Percentiles rank a stretch among this genome's conserved stretches.
Evolutionary conservation across 2,113 vertebrate species (phyloP).

Genomic region (Colaptes auratus): DNA sequence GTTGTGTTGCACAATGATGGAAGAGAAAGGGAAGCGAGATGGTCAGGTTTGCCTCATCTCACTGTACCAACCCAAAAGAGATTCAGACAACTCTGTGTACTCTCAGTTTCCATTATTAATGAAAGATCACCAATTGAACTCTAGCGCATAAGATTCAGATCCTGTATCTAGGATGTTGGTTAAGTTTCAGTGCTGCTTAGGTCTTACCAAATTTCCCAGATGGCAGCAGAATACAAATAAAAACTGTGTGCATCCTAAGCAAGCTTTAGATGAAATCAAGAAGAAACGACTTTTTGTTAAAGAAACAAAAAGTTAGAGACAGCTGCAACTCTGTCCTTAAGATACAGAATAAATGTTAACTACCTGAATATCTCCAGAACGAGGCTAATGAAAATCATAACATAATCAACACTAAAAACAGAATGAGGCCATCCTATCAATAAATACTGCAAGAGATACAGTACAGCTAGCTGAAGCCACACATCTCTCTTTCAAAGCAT

Average conservation of each 20-base stretch:
- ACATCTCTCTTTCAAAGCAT: neutral
- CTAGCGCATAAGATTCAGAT: neutral
- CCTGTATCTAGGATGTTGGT: neutral
- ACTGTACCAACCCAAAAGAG: neutral
- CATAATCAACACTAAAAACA: neutral
- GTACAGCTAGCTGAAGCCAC: neutral
- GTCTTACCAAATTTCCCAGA: neutral
- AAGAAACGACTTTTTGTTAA: neutral
- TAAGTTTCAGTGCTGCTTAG: neutral
- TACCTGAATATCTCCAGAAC: neutral
- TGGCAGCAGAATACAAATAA: neutral
- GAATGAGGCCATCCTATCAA: neutral
- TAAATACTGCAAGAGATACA: neutral
- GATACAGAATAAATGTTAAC: neutral
- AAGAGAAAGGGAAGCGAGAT: neutral
- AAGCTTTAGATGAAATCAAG: neutral
- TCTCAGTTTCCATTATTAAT: neutral
- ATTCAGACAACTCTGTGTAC: neutral
- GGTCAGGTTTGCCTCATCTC: neutral
- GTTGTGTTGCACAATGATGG: neutral
- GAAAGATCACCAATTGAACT: neutral
- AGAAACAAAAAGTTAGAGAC: neutral
- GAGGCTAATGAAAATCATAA: neutral
- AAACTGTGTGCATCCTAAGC: neutral
- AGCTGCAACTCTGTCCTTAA: neutral